Evolutionary conservation across 2,113 vertebrate species (phyloP).

Genomic region (Telmatochromis sp.): DNA sequence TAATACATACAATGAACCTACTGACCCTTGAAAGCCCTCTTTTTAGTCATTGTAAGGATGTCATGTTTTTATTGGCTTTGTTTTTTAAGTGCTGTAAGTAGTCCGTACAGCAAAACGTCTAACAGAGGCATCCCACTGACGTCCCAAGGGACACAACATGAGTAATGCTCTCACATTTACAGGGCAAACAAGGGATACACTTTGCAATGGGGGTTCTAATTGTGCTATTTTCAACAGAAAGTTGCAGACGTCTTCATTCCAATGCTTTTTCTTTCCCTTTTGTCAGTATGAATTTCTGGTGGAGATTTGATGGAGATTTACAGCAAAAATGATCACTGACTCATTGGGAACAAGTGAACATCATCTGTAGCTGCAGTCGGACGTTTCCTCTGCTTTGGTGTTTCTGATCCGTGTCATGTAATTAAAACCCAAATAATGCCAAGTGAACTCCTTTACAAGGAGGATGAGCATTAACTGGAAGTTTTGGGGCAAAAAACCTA

Average conservation of each 20-base stretch:
- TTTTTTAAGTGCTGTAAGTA: constrained; percentile 45
- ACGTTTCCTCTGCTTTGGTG: constrained; percentile 45
- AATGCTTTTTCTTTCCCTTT: neutral
- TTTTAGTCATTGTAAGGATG: constrained; percentile 52
- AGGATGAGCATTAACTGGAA: constrained; percentile 26
- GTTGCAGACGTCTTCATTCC: neutral
- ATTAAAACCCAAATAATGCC: constrained; percentile 54
- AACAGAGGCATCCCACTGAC: constrained; percentile 25
- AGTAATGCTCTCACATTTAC: constrained; percentile 51
- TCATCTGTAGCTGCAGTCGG: constrained; percentile 3
- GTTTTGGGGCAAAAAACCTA: neutral
- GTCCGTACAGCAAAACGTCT: constrained; percentile 32
- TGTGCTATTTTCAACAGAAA: neutral
- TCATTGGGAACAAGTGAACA: neutral
- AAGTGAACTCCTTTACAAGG: constrained; percentile 23
- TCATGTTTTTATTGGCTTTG: constrained; percentile 57
- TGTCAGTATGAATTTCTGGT: neutral
- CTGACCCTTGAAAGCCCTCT: constrained; percentile 61
- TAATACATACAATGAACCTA: constrained; percentile 61
- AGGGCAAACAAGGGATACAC: constrained; percentile 26
- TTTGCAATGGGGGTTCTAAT: neutral
- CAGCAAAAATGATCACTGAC: neutral
- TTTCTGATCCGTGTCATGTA: constrained; percentile 61
- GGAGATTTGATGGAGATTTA: neutral
- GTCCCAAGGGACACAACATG: constrained; percentile 40